Conservation (phyloP, 2,888 invertebrate species). For the Capitulum mitella region DNA sequence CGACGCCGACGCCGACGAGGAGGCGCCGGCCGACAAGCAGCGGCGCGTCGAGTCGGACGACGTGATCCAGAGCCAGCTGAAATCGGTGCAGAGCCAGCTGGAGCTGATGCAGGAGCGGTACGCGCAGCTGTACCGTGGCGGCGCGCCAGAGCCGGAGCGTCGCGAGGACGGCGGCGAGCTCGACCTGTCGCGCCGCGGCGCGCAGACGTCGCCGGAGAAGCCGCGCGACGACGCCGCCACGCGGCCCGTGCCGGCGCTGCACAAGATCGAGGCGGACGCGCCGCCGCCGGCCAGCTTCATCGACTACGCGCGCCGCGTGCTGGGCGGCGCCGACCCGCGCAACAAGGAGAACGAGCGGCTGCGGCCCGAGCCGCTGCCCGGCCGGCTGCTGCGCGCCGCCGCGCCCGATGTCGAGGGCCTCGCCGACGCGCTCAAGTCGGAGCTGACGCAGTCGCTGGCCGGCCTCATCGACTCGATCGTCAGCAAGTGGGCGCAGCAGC, state of each 20-base stretch:
- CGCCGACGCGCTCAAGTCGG: conserved; percentile 83
- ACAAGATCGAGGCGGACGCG: conserved; percentile 43
- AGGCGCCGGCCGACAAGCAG: conserved; percentile 53
- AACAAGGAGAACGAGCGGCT: conserved; percentile 23
- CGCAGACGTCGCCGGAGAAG: conserved; percentile 43
- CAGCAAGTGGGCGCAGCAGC: conserved; percentile 60
- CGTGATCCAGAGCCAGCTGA: conserved; percentile 44
- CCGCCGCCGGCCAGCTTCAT: conserved; percentile 44
- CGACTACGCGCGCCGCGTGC: conserved; percentile 35
- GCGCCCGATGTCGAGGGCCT: conserved; percentile 78
- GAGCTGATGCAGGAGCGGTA: conserved; percentile 88
- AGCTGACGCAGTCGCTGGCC: conserved; percentile 74
- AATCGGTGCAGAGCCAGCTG: conserved; percentile 79
- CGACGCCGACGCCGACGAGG: conserved; percentile 39
- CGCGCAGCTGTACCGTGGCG: conserved; percentile 62
- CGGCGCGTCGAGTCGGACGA: conserved; percentile 62
- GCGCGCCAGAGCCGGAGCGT: background rate
- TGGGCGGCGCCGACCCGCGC: conserved; percentile 8
- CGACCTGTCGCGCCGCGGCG: background rate
- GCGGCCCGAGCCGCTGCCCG: conserved; percentile 24
- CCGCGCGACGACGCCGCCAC: conserved; percentile 62
- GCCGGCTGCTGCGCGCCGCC: conserved; percentile 29
- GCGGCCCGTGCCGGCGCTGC: conserved; percentile 24
- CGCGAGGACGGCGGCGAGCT: background rate
- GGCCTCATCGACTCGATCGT: conserved; percentile 82